A percentile compares a stretch with the other conserved stretches of the same genome.
These are phyloP conservation scores for Spodoptera picta DNA, from an alignment of 2,888 invertebrate genomes.

Conservation along the genomic window DNA sequence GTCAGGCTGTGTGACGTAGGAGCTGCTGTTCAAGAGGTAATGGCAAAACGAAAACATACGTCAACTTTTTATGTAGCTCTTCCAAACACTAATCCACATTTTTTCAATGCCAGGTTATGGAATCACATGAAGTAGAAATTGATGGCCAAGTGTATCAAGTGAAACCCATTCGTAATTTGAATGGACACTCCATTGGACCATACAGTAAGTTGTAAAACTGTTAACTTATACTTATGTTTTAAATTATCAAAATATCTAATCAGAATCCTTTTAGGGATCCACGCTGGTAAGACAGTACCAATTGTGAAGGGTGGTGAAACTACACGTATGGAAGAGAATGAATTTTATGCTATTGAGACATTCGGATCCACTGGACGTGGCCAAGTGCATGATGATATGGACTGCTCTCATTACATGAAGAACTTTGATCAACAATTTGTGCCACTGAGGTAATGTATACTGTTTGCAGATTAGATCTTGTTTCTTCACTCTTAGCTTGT, in stretches of 20 bases:
- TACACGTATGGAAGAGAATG: conserved; percentile 99
- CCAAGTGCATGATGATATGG: conserved; percentile 99
- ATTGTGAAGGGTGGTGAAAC: conserved; percentile 99
- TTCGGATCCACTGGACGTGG: conserved; percentile 99
- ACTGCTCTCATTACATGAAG: conserved; percentile 99
- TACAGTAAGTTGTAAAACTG: conserved; percentile 91
- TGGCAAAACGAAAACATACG: neutral
- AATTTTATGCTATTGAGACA: conserved; percentile 99
- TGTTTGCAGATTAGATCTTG: neutral
- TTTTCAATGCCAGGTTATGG: conserved; percentile 93
- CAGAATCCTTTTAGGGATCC: conserved; percentile 89
- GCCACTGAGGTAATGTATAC: conserved; percentile 91
- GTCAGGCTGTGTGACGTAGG: conserved; percentile 99
- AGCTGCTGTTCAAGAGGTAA: conserved; percentile 96
- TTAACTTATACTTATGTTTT: neutral
- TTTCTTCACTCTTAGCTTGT: conserved; percentile 5
- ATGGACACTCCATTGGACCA: conserved; percentile 99
- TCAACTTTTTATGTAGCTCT: too few species aligned
- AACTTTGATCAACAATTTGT: conserved; percentile 98
- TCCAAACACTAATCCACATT: neutral
- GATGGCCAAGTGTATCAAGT: conserved; percentile 98
- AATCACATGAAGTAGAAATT: conserved; percentile 99
- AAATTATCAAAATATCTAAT: neutral
- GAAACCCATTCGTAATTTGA: conserved; percentile 99
- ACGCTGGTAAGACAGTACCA: conserved; percentile 99